Evolutionary conservation across 2,888 invertebrate genomes (phyloP), one percentile per base, ranked within the genome.

Genomic region (Neoaliturus tenellus): DNA sequence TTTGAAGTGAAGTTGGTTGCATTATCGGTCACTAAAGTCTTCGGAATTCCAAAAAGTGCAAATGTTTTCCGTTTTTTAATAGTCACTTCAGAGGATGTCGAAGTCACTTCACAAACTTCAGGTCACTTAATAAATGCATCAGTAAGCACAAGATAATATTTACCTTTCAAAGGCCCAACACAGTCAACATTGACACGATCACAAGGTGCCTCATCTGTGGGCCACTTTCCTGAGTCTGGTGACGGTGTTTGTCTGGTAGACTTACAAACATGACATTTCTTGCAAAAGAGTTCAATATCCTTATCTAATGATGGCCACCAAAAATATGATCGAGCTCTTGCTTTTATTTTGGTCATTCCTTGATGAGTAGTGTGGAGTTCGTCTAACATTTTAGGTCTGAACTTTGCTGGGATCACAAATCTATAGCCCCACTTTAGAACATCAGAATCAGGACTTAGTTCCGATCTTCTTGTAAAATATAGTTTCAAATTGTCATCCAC

Each of bases 251-350:
- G 48, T 3, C 48, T 48, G 17, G 14, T 48, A 48, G 48, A 10
- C 48, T 14, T 48, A 17, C 48, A 48, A 10, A 17, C 48, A 10
- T 10, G 12, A 14, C 35, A 48, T 17, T 51, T 78, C 31, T 48
- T 78, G 28, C 78, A 78, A 78, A 44, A 78, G n/a, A 12, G 33
- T 28, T 17, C 28, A 75, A 41, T 51, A 51, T 25, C 28, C 48
- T 41, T 23, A 81, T 81, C 81, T 33, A 81, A 33, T 35, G 55
- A 58, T 20, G 81, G 58, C 58, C 33, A 81, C 58, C 81, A 81
- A 35, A 81, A 81, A 81, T 81, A 81, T n/a, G 35, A 58, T 67
- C 81, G 33, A 25, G 67, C 81, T 33, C 33, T 58, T 33, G 39
- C 35, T 39, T 81, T 81, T 39, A 62, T 58, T 81, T 81, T 35